Evolutionary conservation across 1,140 invertebrate genomes (phyloP), one percentile per base, ranked within the genome.

Genomic region (Copidosoma floridanum): DNA sequence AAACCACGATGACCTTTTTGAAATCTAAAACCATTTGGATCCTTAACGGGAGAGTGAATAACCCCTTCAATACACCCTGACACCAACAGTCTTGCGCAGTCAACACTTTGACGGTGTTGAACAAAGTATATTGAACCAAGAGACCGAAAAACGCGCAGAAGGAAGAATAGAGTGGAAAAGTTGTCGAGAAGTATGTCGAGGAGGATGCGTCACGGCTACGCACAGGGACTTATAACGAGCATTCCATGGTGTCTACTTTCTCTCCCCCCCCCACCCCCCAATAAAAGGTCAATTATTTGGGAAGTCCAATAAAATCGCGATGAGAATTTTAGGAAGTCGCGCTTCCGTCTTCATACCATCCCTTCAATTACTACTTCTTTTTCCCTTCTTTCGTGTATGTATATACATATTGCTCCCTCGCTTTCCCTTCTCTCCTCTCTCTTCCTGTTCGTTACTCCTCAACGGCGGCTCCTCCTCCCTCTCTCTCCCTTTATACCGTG

Each of bases 321-420:
- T 35, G 46, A 58, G 24, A 29, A 43, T 51, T 58, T 24, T 29
- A 24, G 24, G 47, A 51, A n/a, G n/a, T n/a, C n/a, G 38, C 24
- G 29, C 41, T 57, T 57, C 46, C 29, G 20, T 57, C 23, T 56
- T 35, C 41, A 51, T 16, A 5, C 27, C 41, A 18, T 11, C 20
- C 27, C 7, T 32, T 35, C 29, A 40, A 21, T 37, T 16, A 32
- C 32, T 37, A 24, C 46, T 27, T 57, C 56, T 54, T 51, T 61
- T 61, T 60, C 59, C 64, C 61, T 55, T 65, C 48, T 38, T 59
- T 61, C 18, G 11, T 51, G 46, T 60, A 50, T 12, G 14, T 14
- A 4, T 24, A 8, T n/a, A n/a, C n/a, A n/a, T n/a, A n/a, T n/a
- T n/a, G n/a, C n/a, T 40, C 29, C 26, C 47, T 27, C 53, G 10